These are phyloP conservation scores for Chloebia gouldiae DNA, from an alignment of 2,113 vertebrate genomes.

Conservation along the genomic window DNA sequence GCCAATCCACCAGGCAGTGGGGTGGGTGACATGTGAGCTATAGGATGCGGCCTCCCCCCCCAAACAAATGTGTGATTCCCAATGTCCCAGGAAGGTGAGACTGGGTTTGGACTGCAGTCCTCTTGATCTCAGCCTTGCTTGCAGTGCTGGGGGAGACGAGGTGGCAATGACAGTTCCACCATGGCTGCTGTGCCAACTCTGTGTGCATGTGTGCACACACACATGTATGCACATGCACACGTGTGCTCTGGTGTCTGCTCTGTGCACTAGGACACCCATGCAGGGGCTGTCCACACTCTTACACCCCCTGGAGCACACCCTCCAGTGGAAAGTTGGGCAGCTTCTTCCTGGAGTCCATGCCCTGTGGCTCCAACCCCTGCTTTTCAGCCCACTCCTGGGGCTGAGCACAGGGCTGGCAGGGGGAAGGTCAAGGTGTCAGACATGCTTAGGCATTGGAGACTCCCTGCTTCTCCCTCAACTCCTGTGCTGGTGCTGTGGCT, in stretches of 20 bases:
- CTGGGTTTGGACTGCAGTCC: not conserved
- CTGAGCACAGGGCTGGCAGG: accelerated
- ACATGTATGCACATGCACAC: accelerated
- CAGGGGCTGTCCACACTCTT: accelerated
- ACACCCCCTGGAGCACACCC: not conserved
- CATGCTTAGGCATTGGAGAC: not conserved
- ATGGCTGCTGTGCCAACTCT: not conserved
- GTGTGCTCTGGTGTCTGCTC: not conserved
- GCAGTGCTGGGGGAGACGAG: not conserved
- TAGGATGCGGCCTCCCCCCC: not conserved
- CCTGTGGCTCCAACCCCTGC: not conserved
- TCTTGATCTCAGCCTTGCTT: not conserved
- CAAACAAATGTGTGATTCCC: not conserved
- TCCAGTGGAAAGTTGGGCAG: not conserved
- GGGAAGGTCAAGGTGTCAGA: not conserved
- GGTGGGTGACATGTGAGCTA: not conserved
- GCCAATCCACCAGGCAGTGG: not conserved
- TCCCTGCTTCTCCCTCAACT: accelerated
- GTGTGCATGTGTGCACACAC: not conserved
- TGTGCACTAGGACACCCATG: not conserved
- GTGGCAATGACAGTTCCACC: not conserved
- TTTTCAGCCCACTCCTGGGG: not conserved
- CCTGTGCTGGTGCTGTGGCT: not conserved
- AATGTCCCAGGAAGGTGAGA: not conserved
- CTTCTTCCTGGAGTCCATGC: accelerated